Base-by-base conservation (phyloP, 2,888 invertebrate species). In the Luffia ferchaultella region DNA sequence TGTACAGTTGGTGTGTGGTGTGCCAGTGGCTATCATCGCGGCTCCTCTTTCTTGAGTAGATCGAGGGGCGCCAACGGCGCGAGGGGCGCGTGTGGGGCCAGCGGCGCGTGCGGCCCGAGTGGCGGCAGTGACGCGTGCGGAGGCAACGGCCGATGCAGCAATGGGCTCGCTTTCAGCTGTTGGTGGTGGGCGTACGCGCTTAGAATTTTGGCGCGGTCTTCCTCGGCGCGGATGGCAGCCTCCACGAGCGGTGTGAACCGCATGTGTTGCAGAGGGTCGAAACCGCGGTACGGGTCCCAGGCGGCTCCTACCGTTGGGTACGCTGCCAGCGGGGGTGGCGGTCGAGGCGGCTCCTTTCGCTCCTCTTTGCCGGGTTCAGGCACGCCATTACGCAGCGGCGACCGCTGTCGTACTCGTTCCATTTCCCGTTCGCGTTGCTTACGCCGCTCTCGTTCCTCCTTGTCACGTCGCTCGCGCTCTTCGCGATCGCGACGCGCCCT, bases 201-300 rank as follows among this genome's bases (percentile, higher is more conserved):
- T 65, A 90, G 87, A 64, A 93, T 87, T 73, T 93, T 93, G 43
- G 89, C 91, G 53, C 93, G 88, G 69, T 93, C 91, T 62, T 93
- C 93, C 65, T 93, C 92, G 45, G 89, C 91, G 50, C 92, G 86
- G 65, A 90, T 88, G 17, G 91, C 91, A 15, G 90, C 92, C 61
- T 93, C 92, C 80, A 93, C 89, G 30, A 93, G 78, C 17, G 93
- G 92, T 68, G 92, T 92, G 70, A 92, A 93, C 50, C 92, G 87
- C 70, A 90, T 78, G 68, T 83, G 82, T 60, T 82, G 80, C 56
- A 93, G 85, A 42, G 91, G 89, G 66, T 91, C 91, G 70, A 91
- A 92, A 16, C 87, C 84, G 49, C 90, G 86, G 77, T 90, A 91
- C 12, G 90, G 89, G 70, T 91, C 90, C 88, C 88, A 88, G 1